Evolutionary conservation across 1,140 invertebrate species (phyloP).

Genomic region (Zaprionus nigranus): DNA sequence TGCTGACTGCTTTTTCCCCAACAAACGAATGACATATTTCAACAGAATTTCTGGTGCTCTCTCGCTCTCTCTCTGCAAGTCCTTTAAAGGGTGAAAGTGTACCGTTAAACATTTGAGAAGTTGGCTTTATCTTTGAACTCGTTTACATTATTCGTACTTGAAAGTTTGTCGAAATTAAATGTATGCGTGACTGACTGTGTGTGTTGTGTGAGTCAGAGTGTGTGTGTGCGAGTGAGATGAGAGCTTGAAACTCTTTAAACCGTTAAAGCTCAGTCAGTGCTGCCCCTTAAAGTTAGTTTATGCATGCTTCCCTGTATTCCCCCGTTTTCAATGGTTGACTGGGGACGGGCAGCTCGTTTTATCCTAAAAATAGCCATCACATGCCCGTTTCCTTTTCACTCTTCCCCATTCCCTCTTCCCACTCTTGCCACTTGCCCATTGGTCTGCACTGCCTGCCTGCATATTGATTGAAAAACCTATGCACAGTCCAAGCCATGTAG

Average conservation of each 20-base stretch:
- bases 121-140: slow-evolving; percentile 10
- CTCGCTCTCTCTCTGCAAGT: slow-evolving; percentile 33
- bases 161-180: slow-evolving; percentile 39
- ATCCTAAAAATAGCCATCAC: slow-evolving; percentile 56
- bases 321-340: slow-evolving; percentile 26
- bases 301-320: slow-evolving; percentile 8
- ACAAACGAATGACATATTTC: slow-evolving; percentile 73
- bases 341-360: slow-evolving; percentile 23
- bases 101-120: slow-evolving; percentile 16
- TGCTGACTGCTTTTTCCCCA: slow-evolving; percentile 12
- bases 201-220: neutral
- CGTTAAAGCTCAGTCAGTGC: slow-evolving; percentile 36
- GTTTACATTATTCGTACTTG: slow-evolving; percentile 31
- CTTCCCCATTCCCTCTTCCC: neutral
- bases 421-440: slow-evolving; percentile 13
- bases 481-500: slow-evolving; percentile 26
- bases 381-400: slow-evolving; percentile 19
- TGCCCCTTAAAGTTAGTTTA: slow-evolving; percentile 52
- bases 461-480: slow-evolving; percentile 66
- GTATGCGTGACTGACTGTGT: slow-evolving; percentile 15
- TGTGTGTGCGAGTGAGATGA: slow-evolving; percentile 23
- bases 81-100: slow-evolving; percentile 80
- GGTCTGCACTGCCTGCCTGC: slow-evolving; percentile 39
- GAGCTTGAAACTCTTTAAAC: slow-evolving; percentile 56
- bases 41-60: slow-evolving; percentile 41